These are phyloP conservation scores for Ptilonorhynchus violaceus DNA, from an alignment of 2,113 vertebrate genomes.

Conservation along the genomic window DNA sequence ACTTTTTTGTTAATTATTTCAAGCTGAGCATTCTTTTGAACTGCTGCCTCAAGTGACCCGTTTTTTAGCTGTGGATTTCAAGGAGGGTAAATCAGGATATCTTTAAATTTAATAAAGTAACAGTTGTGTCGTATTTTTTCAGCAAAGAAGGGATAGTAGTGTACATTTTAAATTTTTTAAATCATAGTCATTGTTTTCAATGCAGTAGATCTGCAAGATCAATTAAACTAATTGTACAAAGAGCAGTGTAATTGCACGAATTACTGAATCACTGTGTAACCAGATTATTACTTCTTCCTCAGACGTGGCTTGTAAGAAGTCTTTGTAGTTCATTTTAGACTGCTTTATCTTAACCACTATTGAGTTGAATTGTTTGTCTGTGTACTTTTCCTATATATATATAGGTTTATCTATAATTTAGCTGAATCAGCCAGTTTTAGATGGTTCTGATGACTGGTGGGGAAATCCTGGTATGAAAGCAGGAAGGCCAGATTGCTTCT, in stretches of 20 bases:
- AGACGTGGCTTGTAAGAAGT: not conserved
- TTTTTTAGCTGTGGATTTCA: not conserved
- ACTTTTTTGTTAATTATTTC: not conserved
- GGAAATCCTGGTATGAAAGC: not conserved
- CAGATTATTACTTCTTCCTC: not conserved
- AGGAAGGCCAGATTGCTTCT: not conserved
- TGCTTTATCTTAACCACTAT: not conserved
- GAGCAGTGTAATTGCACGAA: not conserved
- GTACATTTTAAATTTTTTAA: not conserved
- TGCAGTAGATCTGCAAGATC: not conserved
- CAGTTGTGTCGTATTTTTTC: not conserved
- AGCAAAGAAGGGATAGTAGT: not conserved
- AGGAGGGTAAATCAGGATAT: not conserved
- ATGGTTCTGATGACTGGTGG: not conserved
- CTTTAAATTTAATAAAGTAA: not conserved
- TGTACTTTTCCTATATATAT: not conserved
- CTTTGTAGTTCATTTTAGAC: not conserved
- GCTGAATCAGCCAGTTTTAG: not conserved
- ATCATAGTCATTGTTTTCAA: not conserved
- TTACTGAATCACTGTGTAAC: not conserved
- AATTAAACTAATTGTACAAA: not conserved
- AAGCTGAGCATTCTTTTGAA: conserved; percentile 12
- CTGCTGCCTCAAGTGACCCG: not conserved
- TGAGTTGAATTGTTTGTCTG: not conserved
- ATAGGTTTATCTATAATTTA: not conserved